These are phyloP conservation scores for Drosophila ercepeae DNA, from an alignment of 1,140 invertebrate genomes.

Conservation along the genomic window DNA sequence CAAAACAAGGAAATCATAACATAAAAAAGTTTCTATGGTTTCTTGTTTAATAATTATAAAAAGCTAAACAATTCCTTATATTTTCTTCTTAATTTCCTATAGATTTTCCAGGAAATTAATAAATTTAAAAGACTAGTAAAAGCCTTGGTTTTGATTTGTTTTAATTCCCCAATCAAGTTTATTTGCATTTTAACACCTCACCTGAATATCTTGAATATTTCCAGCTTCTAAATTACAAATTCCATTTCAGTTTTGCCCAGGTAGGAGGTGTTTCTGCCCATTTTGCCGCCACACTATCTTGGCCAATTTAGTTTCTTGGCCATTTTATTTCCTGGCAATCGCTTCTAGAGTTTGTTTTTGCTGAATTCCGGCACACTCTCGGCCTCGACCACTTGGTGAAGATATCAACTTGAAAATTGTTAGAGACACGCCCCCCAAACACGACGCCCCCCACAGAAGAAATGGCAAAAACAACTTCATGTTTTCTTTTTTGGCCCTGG, in stretches of 20 bases:
- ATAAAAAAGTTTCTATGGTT: too few relatives aligned
- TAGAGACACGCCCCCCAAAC: slow-evolving; percentile 46
- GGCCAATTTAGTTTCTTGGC: slow-evolving; percentile 5
- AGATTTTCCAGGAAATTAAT: too few relatives aligned
- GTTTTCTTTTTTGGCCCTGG: background rate
- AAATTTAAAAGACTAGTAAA: too few relatives aligned
- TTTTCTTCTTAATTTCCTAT: too few relatives aligned
- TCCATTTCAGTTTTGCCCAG: slow-evolving; percentile 20
- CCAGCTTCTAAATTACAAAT: slow-evolving; percentile 16
- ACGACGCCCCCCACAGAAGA: slow-evolving; percentile 24
- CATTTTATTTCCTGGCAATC: slow-evolving; percentile 30
- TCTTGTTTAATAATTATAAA: too few relatives aligned
- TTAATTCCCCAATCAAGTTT: background rate
- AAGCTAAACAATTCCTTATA: too few relatives aligned
- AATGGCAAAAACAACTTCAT: slow-evolving; percentile 20
- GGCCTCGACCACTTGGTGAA: slow-evolving; percentile 31
- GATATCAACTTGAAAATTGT: slow-evolving; percentile 61
- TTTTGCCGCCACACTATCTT: background rate
- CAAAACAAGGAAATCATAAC: too few relatives aligned
- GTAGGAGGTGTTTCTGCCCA: slow-evolving; percentile 5
- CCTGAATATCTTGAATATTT: background rate
- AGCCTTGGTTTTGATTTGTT: too few relatives aligned
- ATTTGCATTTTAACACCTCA: slow-evolving; percentile 3
- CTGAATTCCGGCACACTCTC: slow-evolving; percentile 35
- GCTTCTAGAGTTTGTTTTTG: slow-evolving; percentile 16